Evolutionary conservation across 2,797 vertebrate species (phyloP).

Genomic region (Ceryle rudis): DNA sequence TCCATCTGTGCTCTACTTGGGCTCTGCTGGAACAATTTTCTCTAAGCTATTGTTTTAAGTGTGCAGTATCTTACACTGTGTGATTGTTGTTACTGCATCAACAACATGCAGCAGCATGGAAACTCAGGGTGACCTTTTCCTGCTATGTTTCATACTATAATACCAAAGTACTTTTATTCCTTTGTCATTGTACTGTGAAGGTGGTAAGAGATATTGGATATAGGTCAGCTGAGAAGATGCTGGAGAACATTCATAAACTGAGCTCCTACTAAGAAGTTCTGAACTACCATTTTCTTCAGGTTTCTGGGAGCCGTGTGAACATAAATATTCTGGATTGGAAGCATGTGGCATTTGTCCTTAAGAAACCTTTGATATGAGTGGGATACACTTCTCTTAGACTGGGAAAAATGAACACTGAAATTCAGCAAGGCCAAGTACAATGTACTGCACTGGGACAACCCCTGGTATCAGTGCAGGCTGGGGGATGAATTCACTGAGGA

Average conservation of each 20-base stretch:
- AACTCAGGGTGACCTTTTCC: neutral
- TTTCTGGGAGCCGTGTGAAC: neutral
- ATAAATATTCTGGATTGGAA: neutral
- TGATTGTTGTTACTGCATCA: neutral
- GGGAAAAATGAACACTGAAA: neutral
- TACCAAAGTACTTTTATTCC: neutral
- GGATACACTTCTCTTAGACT: neutral
- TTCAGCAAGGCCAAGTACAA: neutral
- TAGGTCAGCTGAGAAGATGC: neutral
- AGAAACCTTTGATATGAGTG: neutral
- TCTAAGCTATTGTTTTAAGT: neutral
- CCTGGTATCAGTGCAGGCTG: neutral
- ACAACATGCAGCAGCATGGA: neutral
- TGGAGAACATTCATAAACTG: neutral
- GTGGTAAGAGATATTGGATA: neutral
- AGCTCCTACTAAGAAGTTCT: neutral
- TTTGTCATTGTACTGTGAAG: rapidly evolving
- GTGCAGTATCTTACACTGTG: neutral
- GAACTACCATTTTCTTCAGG: neutral
- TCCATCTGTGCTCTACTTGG: neutral
- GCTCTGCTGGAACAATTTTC: neutral
- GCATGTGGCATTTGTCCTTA: neutral
- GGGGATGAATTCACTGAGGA: neutral
- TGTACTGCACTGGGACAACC: neutral
- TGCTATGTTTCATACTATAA: neutral